These are phyloP conservation scores for Julus scandinavius DNA, from an alignment of 2,888 invertebrate species.

Conservation along the genomic window DNA sequence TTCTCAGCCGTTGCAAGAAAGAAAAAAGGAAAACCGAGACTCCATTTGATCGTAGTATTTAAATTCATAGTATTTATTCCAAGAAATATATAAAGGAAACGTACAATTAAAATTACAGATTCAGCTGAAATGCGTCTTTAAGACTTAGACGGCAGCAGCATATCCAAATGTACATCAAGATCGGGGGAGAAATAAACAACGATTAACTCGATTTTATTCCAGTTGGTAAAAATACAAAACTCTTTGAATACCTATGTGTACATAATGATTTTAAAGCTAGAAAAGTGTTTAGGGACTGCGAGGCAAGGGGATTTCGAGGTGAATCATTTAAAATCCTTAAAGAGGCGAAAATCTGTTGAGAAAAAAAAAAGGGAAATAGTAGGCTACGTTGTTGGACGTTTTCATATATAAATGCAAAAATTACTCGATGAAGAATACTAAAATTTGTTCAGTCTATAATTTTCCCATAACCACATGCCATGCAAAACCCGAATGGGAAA, in stretches of 20 bases:
- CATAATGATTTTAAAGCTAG: neutral
- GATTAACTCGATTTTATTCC: neutral
- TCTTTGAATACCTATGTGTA: slow-evolving; percentile 5
- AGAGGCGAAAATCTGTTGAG: neutral
- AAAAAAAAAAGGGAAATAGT: neutral
- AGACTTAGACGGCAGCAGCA: slow-evolving; percentile 8
- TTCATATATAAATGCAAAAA: neutral
- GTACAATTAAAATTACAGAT: slow-evolving; percentile 18
- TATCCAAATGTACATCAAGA: slow-evolving; percentile 18
- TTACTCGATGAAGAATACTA: neutral
- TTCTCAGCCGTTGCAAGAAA: too few species aligned
- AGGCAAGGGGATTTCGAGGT: neutral
- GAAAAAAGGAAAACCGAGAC: too few species aligned
- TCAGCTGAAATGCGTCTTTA: neutral
- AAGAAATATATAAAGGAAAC: slow-evolving; percentile 18
- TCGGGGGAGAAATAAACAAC: neutral
- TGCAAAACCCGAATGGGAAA: slow-evolving; percentile 1
- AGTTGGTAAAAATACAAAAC: slow-evolving; percentile 8
- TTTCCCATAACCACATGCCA: slow-evolving; percentile 8
- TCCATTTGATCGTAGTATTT: neutral
- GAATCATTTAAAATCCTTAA: neutral
- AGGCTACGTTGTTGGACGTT: neutral
- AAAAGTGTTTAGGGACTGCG: neutral
- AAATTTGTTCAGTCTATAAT: neutral
- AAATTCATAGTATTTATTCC: slow-evolving; percentile 18